phyloP scores from a whole-genome alignment of 2,888 invertebrate genomes.

The Ectemnius continuus region DNA sequence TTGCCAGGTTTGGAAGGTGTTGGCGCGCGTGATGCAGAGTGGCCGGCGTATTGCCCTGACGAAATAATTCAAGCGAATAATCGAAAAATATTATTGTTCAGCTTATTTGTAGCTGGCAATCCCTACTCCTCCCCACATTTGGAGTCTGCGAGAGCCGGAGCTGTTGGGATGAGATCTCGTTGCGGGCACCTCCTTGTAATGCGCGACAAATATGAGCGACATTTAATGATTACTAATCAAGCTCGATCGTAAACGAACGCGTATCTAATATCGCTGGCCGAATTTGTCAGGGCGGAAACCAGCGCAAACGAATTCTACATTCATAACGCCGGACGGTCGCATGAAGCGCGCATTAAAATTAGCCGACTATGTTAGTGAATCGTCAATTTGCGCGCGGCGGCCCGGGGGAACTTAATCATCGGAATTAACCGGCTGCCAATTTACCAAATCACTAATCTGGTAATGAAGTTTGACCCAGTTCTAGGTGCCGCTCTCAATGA shows the following conservation, averaged over 20 bases:
- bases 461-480: background rate
- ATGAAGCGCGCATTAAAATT: conserved; percentile 4
- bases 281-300: background rate
- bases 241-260: background rate
- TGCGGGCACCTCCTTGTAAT: background rate
- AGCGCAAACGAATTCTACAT: background rate
- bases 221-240: background rate
- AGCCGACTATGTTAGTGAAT: conserved; percentile 5
- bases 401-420: conserved; percentile 2
- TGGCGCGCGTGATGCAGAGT: background rate
- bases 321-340: background rate
- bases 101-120: background rate
- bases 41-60: background rate
- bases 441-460: conserved; percentile 3
- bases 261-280: background rate
- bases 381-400: background rate
- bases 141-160: too few relatives aligned
- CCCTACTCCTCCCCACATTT: too few relatives aligned
- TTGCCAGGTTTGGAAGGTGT: too few relatives aligned
- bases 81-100: background rate
- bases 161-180: too few relatives aligned
- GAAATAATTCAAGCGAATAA: conserved; percentile 8
- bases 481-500: too few relatives aligned
- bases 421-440: background rate
- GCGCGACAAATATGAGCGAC: background rate